phyloP scores from a whole-genome alignment of 1,140 invertebrate species.

The Laodelphax striatellus region DNA sequence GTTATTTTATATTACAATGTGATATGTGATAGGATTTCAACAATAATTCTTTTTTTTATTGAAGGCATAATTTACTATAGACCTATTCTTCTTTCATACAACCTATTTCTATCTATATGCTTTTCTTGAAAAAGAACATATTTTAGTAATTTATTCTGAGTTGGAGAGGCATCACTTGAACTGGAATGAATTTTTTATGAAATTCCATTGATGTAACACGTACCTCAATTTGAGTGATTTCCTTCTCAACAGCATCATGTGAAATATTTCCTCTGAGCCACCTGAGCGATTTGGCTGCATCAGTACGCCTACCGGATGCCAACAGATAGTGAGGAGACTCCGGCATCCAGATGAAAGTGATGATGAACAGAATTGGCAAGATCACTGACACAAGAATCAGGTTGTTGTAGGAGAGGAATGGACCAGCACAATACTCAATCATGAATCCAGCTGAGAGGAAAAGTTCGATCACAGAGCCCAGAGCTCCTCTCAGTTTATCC shows the following conservation, averaged over 20 bases:
- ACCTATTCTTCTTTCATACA: no score
- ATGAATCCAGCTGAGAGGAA: conserved; percentile 66
- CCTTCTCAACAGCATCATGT: conserved; percentile 35
- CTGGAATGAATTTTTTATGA: no score
- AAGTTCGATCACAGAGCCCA: conserved; percentile 68
- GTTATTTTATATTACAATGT: no score
- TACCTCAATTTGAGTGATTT: conserved; percentile 45
- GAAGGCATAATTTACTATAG: no score
- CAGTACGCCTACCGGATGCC: not conserved
- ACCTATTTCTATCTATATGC: no score
- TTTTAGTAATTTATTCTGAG: no score
- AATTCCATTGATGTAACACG: no score
- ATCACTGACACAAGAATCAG: conserved; percentile 50
- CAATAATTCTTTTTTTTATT: no score
- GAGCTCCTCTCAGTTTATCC: conserved; percentile 16
- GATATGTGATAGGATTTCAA: no score
- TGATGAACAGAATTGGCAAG: conserved; percentile 47
- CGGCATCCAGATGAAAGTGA: conserved; percentile 60
- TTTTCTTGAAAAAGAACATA: no score
- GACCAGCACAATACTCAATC: conserved; percentile 60
- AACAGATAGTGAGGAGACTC: conserved; percentile 59
- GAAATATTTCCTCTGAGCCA: not conserved
- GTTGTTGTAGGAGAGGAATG: conserved; percentile 50
- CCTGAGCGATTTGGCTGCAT: not conserved
- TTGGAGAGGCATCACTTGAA: no score